A percentile compares a stretch with the other conserved stretches of the same genome.
Conservation (phyloP, 2,888 invertebrate genomes). For the Standfussiana lucernea region DNA sequence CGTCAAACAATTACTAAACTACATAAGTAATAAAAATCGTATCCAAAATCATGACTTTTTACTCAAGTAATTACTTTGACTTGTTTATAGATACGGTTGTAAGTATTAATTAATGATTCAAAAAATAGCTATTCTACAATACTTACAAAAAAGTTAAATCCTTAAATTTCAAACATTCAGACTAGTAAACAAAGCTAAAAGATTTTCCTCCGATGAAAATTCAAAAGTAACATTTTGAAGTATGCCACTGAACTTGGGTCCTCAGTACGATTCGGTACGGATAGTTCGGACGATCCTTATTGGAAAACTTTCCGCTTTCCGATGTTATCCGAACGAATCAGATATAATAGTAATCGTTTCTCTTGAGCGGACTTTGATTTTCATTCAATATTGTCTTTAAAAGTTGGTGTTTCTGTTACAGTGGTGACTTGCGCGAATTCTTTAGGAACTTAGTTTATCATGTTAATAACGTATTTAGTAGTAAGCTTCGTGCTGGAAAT, state of each 20-base stretch:
- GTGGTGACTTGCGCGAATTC: not conserved
- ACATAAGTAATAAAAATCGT: too few species aligned
- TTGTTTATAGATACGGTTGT: too few species aligned
- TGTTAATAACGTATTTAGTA: not conserved
- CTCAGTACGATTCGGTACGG: constrained; percentile 57
- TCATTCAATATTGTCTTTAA: constrained; percentile 48
- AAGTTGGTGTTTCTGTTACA: constrained; percentile 15
- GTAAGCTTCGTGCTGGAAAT: not conserved
- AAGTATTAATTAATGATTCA: too few species aligned
- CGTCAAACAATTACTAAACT: too few species aligned
- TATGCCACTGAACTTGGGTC: constrained; percentile 65
- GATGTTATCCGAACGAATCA: constrained; percentile 65
- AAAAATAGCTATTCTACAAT: too few species aligned
- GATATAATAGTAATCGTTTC: constrained; percentile 68
- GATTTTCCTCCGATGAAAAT: constrained; percentile 38
- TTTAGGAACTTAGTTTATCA: not conserved
- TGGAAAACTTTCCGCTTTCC: constrained; percentile 71
- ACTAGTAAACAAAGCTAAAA: constrained; percentile 11
- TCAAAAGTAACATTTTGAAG: constrained; percentile 68
- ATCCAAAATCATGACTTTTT: too few species aligned
- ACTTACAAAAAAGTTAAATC: not conserved
- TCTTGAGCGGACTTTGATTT: constrained; percentile 62
- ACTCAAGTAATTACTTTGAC: too few species aligned
- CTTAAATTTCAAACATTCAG: not conserved
- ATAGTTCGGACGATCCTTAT: constrained; percentile 70